Evolutionary conservation across 2,797 vertebrate species (phyloP).

Genomic region (Avahi laniger): DNA sequence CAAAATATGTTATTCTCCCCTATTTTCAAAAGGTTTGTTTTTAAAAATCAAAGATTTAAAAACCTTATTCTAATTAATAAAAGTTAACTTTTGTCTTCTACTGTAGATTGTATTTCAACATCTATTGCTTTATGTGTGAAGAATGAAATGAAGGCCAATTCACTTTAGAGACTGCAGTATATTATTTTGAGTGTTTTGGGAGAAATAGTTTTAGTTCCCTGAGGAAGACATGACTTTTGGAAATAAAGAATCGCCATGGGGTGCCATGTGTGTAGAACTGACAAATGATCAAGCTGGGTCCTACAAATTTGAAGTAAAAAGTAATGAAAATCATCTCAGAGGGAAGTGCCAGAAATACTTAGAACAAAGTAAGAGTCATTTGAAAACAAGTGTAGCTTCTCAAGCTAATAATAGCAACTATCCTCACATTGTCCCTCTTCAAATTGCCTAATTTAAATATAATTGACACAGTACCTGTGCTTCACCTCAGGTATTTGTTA

Average conservation of each 20-base stretch:
- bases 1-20: neutral
- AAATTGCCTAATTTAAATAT: neutral
- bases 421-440: neutral
- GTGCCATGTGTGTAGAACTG: neutral
- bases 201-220: slow-evolving; percentile 2
- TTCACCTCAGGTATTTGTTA: neutral
- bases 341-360: neutral
- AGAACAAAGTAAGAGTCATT: neutral
- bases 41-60: neutral
- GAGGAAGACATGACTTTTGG: slow-evolving; percentile 54
- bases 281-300: slow-evolving; percentile 11
- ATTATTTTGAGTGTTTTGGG: slow-evolving; percentile 27
- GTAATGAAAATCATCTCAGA: slow-evolving; percentile 30
- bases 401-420: neutral
- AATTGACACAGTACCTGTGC: neutral
- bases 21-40: neutral
- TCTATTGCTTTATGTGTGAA: slow-evolving; percentile 28
- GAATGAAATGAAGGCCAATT: slow-evolving; percentile 7
- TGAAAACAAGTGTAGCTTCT: neutral
- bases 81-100: neutral
- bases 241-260: slow-evolving; percentile 47
- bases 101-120: neutral
- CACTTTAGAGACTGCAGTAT: neutral
- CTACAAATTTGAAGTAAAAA: slow-evolving; percentile 24
- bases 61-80: neutral